Conservation (phyloP, 2,797 vertebrate genomes). For the Lemur catta region DNA sequence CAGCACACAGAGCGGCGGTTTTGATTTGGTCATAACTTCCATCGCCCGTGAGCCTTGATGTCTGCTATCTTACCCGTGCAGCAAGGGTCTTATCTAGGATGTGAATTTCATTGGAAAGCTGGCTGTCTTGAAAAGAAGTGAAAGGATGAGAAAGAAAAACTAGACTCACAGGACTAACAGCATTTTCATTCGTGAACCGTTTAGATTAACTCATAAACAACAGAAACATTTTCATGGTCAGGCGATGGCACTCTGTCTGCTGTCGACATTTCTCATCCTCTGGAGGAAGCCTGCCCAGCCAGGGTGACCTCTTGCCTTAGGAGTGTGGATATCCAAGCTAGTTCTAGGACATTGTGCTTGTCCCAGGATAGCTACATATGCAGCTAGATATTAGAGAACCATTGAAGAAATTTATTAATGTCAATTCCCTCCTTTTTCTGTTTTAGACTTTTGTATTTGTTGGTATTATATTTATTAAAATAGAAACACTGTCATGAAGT, state of each 20-base stretch:
- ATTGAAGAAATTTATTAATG: neutral
- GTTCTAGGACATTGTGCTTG: neutral
- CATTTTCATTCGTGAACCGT: conserved; percentile 24
- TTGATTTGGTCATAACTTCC: conserved; percentile 69
- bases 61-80: conserved; percentile 75
- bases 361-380: no score
- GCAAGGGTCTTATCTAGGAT: conserved; percentile 73
- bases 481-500: neutral
- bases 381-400: neutral
- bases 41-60: conserved; percentile 55
- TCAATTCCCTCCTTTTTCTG: neutral
- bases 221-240: conserved; percentile 41
- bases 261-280: neutral
- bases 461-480: neutral
- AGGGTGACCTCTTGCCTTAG: neutral
- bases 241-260: neutral
- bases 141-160: conserved; percentile 63
- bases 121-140: conserved; percentile 66
- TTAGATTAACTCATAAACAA: conserved; percentile 66
- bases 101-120: conserved; percentile 71
- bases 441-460: neutral
- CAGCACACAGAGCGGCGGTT: conserved; percentile 56
- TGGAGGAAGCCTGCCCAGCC: neutral
- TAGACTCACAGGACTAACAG: conserved; percentile 3
- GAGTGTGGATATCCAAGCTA: neutral